Percentiles rank a stretch among this genome's conserved stretches.
Evolutionary conservation across 2,797 vertebrate genomes (phyloP).

Genomic region (Tenualosa thibaudeaui): DNA sequence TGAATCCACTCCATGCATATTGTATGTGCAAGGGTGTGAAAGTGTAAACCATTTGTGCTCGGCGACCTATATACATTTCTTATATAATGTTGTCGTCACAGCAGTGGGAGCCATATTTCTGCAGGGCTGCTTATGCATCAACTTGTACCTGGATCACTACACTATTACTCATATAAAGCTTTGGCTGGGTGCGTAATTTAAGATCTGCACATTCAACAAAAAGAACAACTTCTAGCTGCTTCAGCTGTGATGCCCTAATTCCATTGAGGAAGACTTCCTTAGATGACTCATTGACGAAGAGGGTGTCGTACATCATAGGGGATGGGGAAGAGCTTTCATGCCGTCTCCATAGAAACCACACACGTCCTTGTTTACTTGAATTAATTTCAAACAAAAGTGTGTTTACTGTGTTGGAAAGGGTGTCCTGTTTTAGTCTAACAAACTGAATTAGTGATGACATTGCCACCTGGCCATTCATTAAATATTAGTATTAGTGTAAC

Average conservation of each 20-base stretch:
- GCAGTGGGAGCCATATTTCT: constrained; percentile 67
- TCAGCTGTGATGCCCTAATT: constrained; percentile 50
- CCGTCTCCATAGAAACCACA: constrained; percentile 12
- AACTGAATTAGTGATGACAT: background rate
- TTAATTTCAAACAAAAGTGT: background rate
- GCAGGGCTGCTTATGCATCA: constrained; percentile 69
- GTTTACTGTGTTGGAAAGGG: background rate
- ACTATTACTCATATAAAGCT: constrained; percentile 69
- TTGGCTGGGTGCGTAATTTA: constrained; percentile 51
- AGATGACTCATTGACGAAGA: background rate
- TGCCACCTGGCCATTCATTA: background rate
- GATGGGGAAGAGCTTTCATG: background rate
- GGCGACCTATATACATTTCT: constrained; percentile 69
- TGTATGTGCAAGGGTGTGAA: constrained; percentile 41
- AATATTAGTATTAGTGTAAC: background rate
- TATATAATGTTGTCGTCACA: constrained; percentile 67
- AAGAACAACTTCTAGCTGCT: constrained; percentile 43
- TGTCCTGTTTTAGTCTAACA: background rate
- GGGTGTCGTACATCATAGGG: constrained; percentile 4
- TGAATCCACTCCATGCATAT: constrained; percentile 13
- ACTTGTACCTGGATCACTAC: constrained; percentile 62
- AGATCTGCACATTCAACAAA: constrained; percentile 66
- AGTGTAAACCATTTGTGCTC: constrained; percentile 61
- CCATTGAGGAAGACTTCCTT: constrained; percentile 38
- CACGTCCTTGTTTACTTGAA: background rate